A percentile compares a stretch with the other conserved stretches of the same genome.
Evolutionary conservation across 2,888 invertebrate species (phyloP).

Genomic region (Agrotis ipsilon): DNA sequence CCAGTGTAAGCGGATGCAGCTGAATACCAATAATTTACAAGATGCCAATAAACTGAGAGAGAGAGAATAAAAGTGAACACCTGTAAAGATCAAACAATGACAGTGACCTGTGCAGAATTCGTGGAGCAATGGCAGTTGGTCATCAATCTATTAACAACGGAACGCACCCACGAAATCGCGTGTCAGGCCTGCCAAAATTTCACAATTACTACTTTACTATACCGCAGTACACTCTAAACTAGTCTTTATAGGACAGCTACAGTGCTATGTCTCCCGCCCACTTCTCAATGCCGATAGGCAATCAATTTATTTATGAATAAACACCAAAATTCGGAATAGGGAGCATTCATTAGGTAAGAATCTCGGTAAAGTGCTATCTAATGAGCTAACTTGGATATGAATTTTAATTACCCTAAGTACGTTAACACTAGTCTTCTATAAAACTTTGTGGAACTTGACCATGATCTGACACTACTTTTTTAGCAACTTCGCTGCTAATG

Average conservation of each 20-base stretch:
- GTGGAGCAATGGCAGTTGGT: conserved; percentile 35
- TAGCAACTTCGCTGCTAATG: conserved; percentile 22
- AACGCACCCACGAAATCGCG: conserved; percentile 34
- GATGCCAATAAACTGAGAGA: neutral
- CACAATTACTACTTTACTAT: conserved; percentile 65
- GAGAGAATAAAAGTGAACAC: neutral
- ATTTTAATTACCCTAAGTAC: conserved; percentile 14
- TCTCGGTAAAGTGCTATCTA: conserved; percentile 15
- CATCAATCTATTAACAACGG: conserved; percentile 66
- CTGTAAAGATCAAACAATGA: conserved; percentile 39
- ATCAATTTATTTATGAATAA: conserved; percentile 57
- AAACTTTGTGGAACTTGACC: conserved; percentile 4
- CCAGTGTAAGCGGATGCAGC: neutral
- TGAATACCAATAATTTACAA: too few relatives aligned
- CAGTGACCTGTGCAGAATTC: conserved; percentile 59
- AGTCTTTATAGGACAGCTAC: conserved; percentile 41
- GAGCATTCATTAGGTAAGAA: conserved; percentile 13
- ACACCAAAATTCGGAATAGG: conserved; percentile 21
- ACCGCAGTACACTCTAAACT: conserved; percentile 47
- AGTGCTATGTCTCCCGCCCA: conserved; percentile 61
- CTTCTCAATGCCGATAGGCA: conserved; percentile 51
- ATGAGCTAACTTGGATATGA: neutral
- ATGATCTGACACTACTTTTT: conserved; percentile 22
- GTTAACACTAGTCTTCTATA: conserved; percentile 13
- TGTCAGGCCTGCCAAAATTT: conserved; percentile 70